Evolutionary conservation across 2,113 vertebrate genomes (phyloP), one percentile per base, ranked within the genome.

Genomic region (Chamaea fasciata): DNA sequence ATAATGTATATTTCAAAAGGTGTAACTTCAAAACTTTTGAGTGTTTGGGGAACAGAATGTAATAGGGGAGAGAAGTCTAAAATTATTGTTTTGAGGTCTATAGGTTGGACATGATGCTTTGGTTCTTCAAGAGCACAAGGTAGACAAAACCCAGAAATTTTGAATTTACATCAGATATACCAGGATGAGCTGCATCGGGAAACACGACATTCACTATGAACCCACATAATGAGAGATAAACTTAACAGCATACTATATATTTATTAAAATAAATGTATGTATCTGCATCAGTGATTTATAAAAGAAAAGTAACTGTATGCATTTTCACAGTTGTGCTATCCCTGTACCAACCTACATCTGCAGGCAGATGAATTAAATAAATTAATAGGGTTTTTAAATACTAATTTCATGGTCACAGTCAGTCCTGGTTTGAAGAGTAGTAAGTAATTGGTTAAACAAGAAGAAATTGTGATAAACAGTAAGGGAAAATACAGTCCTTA

Each of bases 101-200:
- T 7, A 44, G 2, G 1, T 17, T 53, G n/a, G n/a, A n/a, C 5
- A 10, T 1, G 9, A 37, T 46, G 11, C 5, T 82, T 57, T 35
- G 15, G 12, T 70, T 35, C 5, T 81, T 63, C 16, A 63, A 31
- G 9, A 79, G 2, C 7, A 33, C 19, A 83, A 49, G 30, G 3
- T 5, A 60, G 3, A 37, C 6, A 68, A 82, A 49, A 16, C 18
- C 2, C 8, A 37, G 9, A 67, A 73, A 57, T 63, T 28, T 59
- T 70, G 10, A 49, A 55, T 75, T 82, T 59, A 37, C 4, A 39
- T 59, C 17, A 53, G 5, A 13, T 57, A 28, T 30, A 15, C 1
- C 23, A 69, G 8, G 2, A 42, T 60, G 41, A 71, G 3, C 14
- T 79, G 33, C 24, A 68, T 30, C 2, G 41, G 31, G 37, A 79